phyloP scores from a whole-genome alignment of 2,797 vertebrate species.

The Cetoscarus ocellatus region DNA sequence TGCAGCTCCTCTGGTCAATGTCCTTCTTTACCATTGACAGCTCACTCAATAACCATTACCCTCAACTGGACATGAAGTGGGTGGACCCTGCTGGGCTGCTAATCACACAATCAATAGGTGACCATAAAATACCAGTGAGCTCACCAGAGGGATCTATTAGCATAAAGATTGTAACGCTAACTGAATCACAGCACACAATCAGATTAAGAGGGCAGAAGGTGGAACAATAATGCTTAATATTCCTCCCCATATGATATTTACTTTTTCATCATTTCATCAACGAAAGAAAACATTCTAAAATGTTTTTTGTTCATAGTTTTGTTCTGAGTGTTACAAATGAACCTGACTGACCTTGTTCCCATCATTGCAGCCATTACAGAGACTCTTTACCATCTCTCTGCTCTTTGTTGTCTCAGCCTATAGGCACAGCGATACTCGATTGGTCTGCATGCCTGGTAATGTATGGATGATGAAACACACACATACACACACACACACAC shows the following conservation, averaged over 20 bases:
- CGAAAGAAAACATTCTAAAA: not conserved
- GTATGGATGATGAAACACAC: slow-evolving; percentile 66
- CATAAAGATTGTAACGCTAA: slow-evolving; percentile 53
- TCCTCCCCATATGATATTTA: not conserved
- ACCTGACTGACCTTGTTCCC: slow-evolving; percentile 35
- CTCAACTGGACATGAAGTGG: slow-evolving; percentile 72
- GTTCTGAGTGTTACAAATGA: not conserved
- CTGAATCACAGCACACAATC: slow-evolving; percentile 49
- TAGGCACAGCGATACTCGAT: slow-evolving; percentile 52
- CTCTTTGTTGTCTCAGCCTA: slow-evolving; percentile 75
- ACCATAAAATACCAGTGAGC: slow-evolving; percentile 75
- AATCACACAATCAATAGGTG: slow-evolving; percentile 79
- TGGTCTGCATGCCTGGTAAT: slow-evolving; percentile 57
- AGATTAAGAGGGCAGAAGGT: slow-evolving; percentile 30
- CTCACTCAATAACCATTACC: slow-evolving; percentile 81
- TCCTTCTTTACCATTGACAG: slow-evolving; percentile 70
- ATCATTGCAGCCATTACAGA: slow-evolving; percentile 54
- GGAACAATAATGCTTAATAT: slow-evolving; percentile 7
- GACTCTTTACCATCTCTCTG: slow-evolving; percentile 26
- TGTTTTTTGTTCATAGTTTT: not conserved
- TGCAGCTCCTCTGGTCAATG: slow-evolving; percentile 52
- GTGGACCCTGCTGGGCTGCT: slow-evolving; percentile 65
- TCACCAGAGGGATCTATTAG: slow-evolving; percentile 60
- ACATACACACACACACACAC: slow-evolving; percentile 36
- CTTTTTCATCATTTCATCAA: not conserved